Evolutionary conservation across 2,797 vertebrate genomes (phyloP), one percentile per base, ranked within the genome.

Genomic region (Protonibea diacanthus): DNA sequence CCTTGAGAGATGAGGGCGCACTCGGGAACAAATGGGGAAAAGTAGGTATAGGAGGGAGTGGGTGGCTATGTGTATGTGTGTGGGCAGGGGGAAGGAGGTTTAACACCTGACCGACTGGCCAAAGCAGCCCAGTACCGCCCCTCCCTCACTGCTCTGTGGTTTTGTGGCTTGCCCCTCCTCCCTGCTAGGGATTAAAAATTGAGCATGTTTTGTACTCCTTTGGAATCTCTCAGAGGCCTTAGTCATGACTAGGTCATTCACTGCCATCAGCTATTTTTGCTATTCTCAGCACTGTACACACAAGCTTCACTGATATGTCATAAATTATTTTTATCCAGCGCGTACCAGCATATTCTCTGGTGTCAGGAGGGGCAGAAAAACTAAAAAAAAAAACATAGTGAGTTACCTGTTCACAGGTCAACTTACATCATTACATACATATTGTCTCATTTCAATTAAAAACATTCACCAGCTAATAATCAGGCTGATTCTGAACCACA

Each of bases 221-320:
- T 81, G 68, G 75, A 86, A 80, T 82, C 52, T 86, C 81, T 86
- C 76, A 52, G 33, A 84, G 71, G 84, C 81, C 83, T 88, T 83
- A 80, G 84, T 89, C 88, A 91, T 85, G 89, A 91, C 83, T 80
- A 74, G 84, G 89, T 89, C 87, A 91, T 81, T 91, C 81, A 76
- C 75, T 82, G 89, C 89, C 91, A 87, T 78, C 81, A 78, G 82
- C 89, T 66, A 75, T 76, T 81, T 65, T 52, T 86, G 76, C 88
- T 87, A 80, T 89, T 90, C 76, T 86, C 83, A 86, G 85, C 86
- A 79, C 45, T 85, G 49, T 65, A 76, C 71, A 76, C 72, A 79
- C 80, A 85, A 65, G 74, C 80, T 68, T 69, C 21, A 73, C 76
- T 78, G 56, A 86, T 82, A 78, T 69, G 67, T 82, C 88, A 86